A percentile compares a stretch with the other conserved stretches of the same genome.
Evolutionary conservation across 2,113 vertebrate species (phyloP).

Genomic region (Alectura lathami): DNA sequence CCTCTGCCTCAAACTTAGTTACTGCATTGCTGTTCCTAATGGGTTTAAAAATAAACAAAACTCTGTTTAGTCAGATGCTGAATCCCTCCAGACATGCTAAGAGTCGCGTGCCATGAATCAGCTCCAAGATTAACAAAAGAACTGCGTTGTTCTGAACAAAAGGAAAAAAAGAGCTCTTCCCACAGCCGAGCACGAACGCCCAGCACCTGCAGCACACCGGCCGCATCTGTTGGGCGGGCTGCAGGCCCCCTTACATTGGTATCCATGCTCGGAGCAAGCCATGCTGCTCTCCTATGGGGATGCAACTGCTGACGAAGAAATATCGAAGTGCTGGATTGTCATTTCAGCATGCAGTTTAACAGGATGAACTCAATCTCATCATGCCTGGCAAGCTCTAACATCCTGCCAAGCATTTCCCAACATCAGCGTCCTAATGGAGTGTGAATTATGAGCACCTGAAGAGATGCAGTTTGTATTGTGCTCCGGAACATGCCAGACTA

Average conservation of each 20-base stretch:
- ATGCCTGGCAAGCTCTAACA: slow-evolving; percentile 28
- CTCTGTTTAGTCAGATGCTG: slow-evolving; percentile 16
- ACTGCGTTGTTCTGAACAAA: not conserved
- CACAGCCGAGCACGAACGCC: not conserved
- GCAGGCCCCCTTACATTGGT: not conserved
- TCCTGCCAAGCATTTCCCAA: slow-evolving; percentile 38
- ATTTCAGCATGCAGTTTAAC: slow-evolving; percentile 28
- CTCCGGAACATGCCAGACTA: slow-evolving; percentile 36
- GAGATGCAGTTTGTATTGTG: slow-evolving; percentile 47
- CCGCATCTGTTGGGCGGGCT: not conserved
- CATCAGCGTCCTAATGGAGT: slow-evolving; percentile 30
- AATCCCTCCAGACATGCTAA: not conserved
- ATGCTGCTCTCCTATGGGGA: not conserved
- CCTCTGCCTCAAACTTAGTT: not conserved
- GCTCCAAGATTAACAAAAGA: not conserved
- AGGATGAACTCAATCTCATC: slow-evolving; percentile 12
- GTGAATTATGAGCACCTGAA: slow-evolving; percentile 58
- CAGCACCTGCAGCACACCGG: not conserved
- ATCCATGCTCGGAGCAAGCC: not conserved
- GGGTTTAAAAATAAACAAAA: not conserved
- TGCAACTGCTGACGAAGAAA: not conserved
- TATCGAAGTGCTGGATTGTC: not conserved
- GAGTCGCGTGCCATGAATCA: not conserved
- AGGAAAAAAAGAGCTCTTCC: not conserved
- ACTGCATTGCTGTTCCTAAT: not conserved